Percentiles rank a stretch among this genome's conserved stretches.
phyloP scores from a whole-genome alignment of 30 jellyfish, hydroid and myxozoan genomes.

The Catostylus mosaicus region DNA sequence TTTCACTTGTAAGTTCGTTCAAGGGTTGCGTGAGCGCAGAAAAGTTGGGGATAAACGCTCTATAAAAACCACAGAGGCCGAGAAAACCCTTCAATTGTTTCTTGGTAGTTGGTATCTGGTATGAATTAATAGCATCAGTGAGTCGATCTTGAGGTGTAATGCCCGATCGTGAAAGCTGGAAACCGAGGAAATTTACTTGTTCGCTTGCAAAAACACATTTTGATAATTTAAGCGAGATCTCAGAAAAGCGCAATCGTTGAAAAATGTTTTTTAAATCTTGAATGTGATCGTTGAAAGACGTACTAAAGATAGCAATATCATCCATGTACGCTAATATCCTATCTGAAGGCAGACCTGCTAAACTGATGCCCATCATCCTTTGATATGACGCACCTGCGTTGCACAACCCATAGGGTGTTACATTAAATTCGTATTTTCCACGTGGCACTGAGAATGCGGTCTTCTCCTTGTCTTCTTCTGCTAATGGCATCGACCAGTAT shows the following conservation, averaged over 20 bases:
- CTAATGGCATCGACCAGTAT: slow-evolving; percentile 51
- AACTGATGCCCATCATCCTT: slow-evolving; percentile 20
- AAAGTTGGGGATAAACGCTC: slow-evolving; percentile 46
- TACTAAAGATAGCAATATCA: too few relatives aligned
- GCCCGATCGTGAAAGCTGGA: slow-evolving; percentile 34
- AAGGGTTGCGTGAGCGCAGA: slow-evolving; percentile 50
- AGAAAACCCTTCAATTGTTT: slow-evolving; percentile 49
- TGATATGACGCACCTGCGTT: slow-evolving; percentile 52
- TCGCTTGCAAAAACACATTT: slow-evolving; percentile 58
- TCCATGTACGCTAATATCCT: slow-evolving; percentile 27
- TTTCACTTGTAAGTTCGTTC: slow-evolving; percentile 23
- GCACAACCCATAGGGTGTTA: too few relatives aligned
- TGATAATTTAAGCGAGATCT: slow-evolving; percentile 30
- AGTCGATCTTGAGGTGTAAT: slow-evolving; percentile 53
- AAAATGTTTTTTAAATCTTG: slow-evolving; percentile 1
- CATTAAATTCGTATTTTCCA: slow-evolving; percentile 43
- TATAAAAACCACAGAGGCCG: slow-evolving; percentile 59
- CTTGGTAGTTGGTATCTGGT: slow-evolving; percentile 38
- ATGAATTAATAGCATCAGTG: slow-evolving; percentile 22
- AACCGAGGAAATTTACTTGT: slow-evolving; percentile 46
- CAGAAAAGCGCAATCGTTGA: slow-evolving; percentile 10
- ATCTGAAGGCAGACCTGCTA: slow-evolving; percentile 39
- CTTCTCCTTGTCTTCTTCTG: too few relatives aligned
- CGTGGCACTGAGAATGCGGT: slow-evolving; percentile 45
- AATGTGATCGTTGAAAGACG: slow-evolving; percentile 5